Percentiles rank a stretch among this genome's conserved stretches.
These are phyloP conservation scores for Drusus annulatus DNA, from an alignment of 1,140 invertebrate genomes.

Conservation along the genomic window DNA sequence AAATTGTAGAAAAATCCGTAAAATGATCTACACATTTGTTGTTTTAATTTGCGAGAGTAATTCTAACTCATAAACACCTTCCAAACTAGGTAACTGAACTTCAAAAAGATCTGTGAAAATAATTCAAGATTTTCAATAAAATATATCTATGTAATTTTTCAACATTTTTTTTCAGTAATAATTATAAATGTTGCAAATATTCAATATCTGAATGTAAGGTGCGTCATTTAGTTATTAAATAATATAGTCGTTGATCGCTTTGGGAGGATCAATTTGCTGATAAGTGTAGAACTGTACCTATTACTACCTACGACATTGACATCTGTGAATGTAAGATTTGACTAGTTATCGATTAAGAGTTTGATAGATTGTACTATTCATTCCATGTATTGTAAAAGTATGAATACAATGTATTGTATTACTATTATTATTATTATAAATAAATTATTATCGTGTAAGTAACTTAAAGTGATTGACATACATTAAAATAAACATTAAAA, in stretches of 20 bases:
- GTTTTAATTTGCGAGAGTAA: too few relatives aligned
- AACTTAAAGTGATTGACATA: conserved; percentile 60
- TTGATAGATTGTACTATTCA: conserved; percentile 53
- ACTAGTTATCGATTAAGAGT: conserved; percentile 34
- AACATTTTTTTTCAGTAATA: not conserved
- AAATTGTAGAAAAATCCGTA: conserved; percentile 11
- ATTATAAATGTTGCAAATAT: not conserved
- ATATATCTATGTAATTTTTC: not conserved
- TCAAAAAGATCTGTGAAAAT: not conserved
- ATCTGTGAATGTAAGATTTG: conserved; percentile 29
- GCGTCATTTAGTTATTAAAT: not conserved
- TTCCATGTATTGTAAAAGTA: conserved; percentile 55
- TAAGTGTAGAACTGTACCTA: not conserved
- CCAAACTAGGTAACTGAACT: too few relatives aligned
- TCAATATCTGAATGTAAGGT: conserved; percentile 34
- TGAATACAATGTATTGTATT: conserved; percentile 57
- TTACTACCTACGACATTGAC: not conserved
- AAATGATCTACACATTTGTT: not conserved
- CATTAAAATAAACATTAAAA: conserved; percentile 58
- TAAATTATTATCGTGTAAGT: conserved; percentile 60
- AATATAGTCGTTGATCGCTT: not conserved
- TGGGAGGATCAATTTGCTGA: not conserved
- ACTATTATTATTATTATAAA: conserved; percentile 54
- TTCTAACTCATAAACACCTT: too few relatives aligned
- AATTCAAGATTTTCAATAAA: not conserved